Conservation (phyloP, 2,797 vertebrate genomes). For the Phylloscopus collybita region DNA sequence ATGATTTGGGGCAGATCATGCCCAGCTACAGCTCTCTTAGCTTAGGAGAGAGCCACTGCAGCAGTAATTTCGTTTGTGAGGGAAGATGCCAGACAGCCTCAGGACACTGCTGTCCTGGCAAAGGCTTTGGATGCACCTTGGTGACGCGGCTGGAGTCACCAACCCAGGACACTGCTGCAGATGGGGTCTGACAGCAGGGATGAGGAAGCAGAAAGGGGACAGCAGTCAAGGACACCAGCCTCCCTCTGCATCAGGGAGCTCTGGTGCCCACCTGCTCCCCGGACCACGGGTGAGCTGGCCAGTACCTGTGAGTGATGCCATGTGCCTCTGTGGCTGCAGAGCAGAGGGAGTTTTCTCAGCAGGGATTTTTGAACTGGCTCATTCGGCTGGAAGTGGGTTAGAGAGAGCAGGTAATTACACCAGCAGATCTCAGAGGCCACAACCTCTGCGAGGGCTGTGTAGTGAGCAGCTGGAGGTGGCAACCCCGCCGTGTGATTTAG, state of each 20-base stretch:
- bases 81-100: not conserved
- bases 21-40: not conserved
- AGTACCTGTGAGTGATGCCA: fast-evolving
- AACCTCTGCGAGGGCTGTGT: not conserved
- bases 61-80: not conserved
- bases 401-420: not conserved
- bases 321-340: not conserved
- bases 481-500: constrained; percentile 47
- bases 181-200: not conserved
- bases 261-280: not conserved
- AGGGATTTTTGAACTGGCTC: constrained; percentile 12
- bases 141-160: fast-evolving
- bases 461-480: constrained; percentile 53
- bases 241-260: not conserved
- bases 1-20: fast-evolving
- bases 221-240: not conserved
- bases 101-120: not conserved
- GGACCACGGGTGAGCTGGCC: fast-evolving
- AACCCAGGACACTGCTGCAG: not conserved
- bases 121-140: not conserved
- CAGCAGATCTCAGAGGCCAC: not conserved
- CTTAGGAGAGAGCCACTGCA: not conserved
- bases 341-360: not conserved
- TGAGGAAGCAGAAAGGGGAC: not conserved
- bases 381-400: constrained; percentile 9